Conservation (phyloP, 2,113 vertebrate species). For the Diadophis punctatus region DNA sequence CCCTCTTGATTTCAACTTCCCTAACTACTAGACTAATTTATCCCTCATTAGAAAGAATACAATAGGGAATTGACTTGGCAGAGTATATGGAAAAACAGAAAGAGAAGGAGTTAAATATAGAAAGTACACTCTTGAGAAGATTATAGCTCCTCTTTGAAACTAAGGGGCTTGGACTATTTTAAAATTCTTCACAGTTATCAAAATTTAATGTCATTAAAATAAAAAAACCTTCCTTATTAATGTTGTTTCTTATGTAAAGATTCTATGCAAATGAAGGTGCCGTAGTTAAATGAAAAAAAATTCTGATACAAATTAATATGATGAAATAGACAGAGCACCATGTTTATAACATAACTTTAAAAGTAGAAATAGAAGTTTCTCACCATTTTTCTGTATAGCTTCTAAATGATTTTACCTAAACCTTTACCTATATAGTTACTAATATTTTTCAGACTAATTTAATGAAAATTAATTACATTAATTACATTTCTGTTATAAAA, state of each 20-base stretch:
- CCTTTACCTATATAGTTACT: neutral
- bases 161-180: constrained; percentile 39
- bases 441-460: constrained; percentile 10
- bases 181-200: constrained; percentile 43
- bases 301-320: neutral
- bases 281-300: constrained; percentile 16
- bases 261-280: constrained; percentile 3
- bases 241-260: neutral
- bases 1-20: constrained; percentile 41
- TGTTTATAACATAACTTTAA: constrained; percentile 11
- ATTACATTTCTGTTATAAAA: constrained; percentile 4
- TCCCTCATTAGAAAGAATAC: constrained; percentile 46
- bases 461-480: neutral
- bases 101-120: constrained; percentile 51
- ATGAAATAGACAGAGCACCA: neutral
- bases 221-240: constrained; percentile 44
- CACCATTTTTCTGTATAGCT: neutral
- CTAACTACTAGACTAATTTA: constrained; percentile 35
- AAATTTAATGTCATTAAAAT: constrained; percentile 49
- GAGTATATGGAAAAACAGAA: constrained; percentile 23
- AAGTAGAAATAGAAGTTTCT: neutral
- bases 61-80: constrained; percentile 46
- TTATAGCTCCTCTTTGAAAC: constrained; percentile 44
- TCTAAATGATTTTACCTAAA: neutral
- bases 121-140: constrained; percentile 40